phyloP scores from a whole-genome alignment of 2,113 vertebrate genomes.

The Junco hyemalis region DNA sequence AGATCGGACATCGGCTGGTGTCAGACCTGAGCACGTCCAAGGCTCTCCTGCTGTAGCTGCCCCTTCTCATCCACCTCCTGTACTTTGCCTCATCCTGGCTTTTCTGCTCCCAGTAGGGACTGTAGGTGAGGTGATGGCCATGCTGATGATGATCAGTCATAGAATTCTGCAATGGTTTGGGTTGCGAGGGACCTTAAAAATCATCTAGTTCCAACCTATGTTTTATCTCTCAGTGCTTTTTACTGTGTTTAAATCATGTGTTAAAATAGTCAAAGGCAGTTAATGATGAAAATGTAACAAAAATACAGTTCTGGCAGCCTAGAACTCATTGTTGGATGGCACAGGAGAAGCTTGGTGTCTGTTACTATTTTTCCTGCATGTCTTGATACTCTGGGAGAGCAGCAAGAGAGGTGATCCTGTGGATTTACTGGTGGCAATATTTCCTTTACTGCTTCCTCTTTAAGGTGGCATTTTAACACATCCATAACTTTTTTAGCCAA shows the following conservation, averaged over 20 bases:
- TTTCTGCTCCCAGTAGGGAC: not conserved
- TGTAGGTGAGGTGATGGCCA: not conserved
- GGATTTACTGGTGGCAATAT: not conserved
- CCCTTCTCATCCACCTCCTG: not conserved
- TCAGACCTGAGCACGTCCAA: not conserved
- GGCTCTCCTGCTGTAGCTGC: not conserved
- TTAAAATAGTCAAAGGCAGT: not conserved
- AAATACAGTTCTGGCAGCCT: not conserved
- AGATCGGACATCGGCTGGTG: not conserved
- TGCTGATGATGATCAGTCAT: not conserved
- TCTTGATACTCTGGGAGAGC: not conserved
- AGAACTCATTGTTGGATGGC: not conserved
- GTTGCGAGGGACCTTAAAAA: not conserved
- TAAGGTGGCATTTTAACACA: constrained; percentile 29
- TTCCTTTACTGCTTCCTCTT: not conserved
- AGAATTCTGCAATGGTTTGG: not conserved
- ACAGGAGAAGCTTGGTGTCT: not conserved
- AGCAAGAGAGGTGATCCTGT: not conserved
- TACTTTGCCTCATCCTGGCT: not conserved
- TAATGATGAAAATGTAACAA: not conserved
- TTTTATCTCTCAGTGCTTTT: not conserved
- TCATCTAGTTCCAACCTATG: not conserved
- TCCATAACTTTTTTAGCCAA: constrained; percentile 52
- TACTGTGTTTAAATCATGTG: not conserved
- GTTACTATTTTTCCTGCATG: not conserved